phyloP scores from a whole-genome alignment of 2,888 invertebrate species.

The Agrochola lota region DNA sequence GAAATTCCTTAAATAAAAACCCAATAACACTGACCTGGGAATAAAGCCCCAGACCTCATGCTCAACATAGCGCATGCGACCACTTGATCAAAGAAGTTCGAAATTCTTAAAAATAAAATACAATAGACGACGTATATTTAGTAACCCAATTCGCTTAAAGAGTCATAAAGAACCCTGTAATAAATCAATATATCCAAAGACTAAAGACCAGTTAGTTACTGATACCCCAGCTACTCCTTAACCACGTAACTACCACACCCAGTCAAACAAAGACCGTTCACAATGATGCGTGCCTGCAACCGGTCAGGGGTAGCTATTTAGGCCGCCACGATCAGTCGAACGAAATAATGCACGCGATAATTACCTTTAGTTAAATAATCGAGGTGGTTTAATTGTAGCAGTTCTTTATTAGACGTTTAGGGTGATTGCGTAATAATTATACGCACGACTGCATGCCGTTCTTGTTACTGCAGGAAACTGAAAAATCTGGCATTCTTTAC shows the following conservation, averaged over 20 bases:
- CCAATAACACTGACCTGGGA: no score
- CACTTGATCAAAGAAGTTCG: no score
- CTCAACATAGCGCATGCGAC: no score
- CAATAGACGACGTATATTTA: no score
- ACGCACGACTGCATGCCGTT: not conserved
- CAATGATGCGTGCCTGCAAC: constrained; percentile 56
- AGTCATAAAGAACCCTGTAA: no score
- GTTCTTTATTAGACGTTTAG: constrained; percentile 4
- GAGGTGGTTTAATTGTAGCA: constrained; percentile 14
- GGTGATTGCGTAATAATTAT: constrained; percentile 7
- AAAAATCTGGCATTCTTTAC: not conserved
- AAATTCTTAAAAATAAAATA: not conserved
- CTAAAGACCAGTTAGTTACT: not conserved
- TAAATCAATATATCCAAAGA: constrained; percentile 4
- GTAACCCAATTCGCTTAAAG: no score
- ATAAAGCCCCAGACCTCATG: no score
- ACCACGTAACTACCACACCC: constrained; percentile 32
- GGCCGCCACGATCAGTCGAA: constrained; percentile 57
- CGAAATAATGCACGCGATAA: constrained; percentile 59
- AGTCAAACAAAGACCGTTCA: constrained; percentile 48
- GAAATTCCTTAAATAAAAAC: no score
- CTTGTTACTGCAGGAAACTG: not conserved
- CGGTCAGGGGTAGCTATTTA: constrained; percentile 68
- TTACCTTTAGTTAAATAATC: constrained; percentile 45
- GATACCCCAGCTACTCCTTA: constrained; percentile 21